A percentile compares a stretch with the other conserved stretches of the same genome.
phyloP scores from a whole-genome alignment of 2,113 vertebrate species.

The Salminus brasiliensis region DNA sequence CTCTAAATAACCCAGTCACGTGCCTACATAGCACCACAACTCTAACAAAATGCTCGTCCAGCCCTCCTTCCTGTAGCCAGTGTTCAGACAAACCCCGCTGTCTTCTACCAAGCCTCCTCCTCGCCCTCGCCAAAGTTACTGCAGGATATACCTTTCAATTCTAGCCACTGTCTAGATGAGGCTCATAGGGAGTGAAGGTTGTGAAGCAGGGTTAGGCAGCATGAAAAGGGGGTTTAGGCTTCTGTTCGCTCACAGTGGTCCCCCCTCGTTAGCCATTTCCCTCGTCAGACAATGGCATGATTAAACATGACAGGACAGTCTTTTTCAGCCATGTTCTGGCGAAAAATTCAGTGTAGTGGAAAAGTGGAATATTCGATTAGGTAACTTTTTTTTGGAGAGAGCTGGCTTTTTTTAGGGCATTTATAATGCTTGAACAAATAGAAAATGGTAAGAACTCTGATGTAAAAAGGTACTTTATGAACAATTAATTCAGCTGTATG shows the following conservation, averaged over 20 bases:
- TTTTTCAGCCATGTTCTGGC: slow-evolving; percentile 72
- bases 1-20: not conserved
- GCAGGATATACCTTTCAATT: slow-evolving; percentile 72
- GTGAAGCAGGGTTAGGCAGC: slow-evolving; percentile 58
- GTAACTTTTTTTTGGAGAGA: slow-evolving; percentile 11
- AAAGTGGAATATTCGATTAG: slow-evolving; percentile 49
- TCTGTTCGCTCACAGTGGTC: slow-evolving; percentile 70
- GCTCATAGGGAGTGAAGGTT: slow-evolving; percentile 76
- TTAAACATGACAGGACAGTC: slow-evolving; percentile 79
- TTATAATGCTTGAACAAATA: slow-evolving; percentile 2
- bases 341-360: slow-evolving; percentile 61
- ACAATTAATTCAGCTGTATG: not conserved
- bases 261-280: slow-evolving; percentile 73
- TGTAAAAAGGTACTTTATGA: not conserved
- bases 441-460: not conserved
- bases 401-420: not conserved
- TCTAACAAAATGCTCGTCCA: slow-evolving; percentile 5
- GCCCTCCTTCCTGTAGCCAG: not conserved
- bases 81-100: not conserved
- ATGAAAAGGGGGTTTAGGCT: slow-evolving; percentile 62
- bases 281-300: slow-evolving; percentile 72
- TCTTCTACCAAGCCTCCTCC: not conserved
- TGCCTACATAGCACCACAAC: not conserved
- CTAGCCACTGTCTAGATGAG: slow-evolving; percentile 67
- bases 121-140: slow-evolving; percentile 28